phyloP scores from a whole-genome alignment of 2,888 invertebrate genomes.

The Hirtodrosophila cameraria region DNA sequence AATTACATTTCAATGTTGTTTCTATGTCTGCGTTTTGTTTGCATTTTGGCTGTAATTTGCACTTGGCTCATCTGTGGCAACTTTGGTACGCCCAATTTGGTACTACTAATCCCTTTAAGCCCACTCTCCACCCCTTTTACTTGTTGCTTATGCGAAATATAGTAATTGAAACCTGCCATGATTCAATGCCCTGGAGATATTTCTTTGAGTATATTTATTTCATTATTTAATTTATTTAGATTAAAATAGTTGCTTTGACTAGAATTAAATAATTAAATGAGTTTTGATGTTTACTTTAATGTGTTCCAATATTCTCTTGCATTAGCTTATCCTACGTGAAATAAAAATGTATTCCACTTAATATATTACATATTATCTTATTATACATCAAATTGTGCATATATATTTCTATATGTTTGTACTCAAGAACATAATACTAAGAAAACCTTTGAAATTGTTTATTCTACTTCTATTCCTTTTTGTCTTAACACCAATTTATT shows the following conservation, averaged over 20 bases:
- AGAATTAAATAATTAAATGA: not conserved
- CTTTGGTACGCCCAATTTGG: constrained; percentile 19
- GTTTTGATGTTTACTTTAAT: too few relatives aligned
- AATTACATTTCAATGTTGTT: constrained; percentile 76
- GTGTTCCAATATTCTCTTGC: too few relatives aligned
- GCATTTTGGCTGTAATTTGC: constrained; percentile 54
- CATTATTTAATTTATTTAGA: constrained; percentile 4
- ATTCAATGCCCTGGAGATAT: not conserved
- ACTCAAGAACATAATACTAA: too few relatives aligned
- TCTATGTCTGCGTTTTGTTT: constrained; percentile 26
- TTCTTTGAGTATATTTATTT: not conserved
- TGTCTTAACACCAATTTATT: too few relatives aligned
- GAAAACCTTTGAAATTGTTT: too few relatives aligned
- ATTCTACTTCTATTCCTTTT: too few relatives aligned
- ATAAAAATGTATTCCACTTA: too few relatives aligned
- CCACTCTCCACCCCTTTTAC: not conserved
- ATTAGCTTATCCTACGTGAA: too few relatives aligned
- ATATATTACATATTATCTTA: too few relatives aligned
- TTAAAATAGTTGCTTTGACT: not conserved
- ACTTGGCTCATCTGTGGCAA: constrained; percentile 34
- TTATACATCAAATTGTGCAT: too few relatives aligned
- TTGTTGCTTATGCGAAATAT: constrained; percentile 4
- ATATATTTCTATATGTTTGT: too few relatives aligned
- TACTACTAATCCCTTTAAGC: not conserved
- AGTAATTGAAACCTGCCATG: not conserved